Base-by-base conservation (phyloP, 2,113 vertebrate species). In the Lepidothrix coronata region DNA sequence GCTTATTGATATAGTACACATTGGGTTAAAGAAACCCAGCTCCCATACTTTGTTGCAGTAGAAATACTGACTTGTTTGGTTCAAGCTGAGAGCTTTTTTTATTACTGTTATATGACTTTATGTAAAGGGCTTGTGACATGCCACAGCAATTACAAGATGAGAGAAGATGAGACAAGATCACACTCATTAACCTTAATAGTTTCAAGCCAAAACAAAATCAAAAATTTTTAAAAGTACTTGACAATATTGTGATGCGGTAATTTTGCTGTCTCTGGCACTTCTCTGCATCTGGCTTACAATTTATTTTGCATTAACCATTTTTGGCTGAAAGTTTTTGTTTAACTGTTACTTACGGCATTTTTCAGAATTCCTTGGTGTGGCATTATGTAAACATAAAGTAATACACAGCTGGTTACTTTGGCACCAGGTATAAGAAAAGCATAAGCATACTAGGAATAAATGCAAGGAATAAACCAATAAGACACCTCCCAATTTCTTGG, bases 51-150 rank as follows among this genome's bases (percentile, higher is more conserved):
- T 80, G n/a, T 31, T 85, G 37, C 9, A 46, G 55, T 12, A 94
- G 66, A 72, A 88, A 91, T 79, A 82, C 52, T 54, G 59, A 94
- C 33, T 93, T 33, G 66, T 63, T 73, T 55, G 35, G 33, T 91
- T 92, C 72, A 90, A 94, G 37, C 5, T 23, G 58, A 91, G 54
- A 85, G 39, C 19, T 65, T 93, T 73, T 77, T 78, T 80, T 63
- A 86, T 92, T 95, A 49, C 77, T 85, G 52, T 85, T 93, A 54
- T 61, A 63, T 89, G 83, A 85, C 43, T 91, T 95, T 68, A 59
- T 71, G 79, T 54, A 82, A 88, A 93, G 68, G 37, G 18, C 58
- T 85, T 85, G 59, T 95, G 84, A 84, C 37, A 24, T 89, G 58
- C 59, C 22, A 8, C 31, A 76, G 55, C 63, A 95, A 91, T 67